Conservation (phyloP, 2,113 vertebrate species). For the Ochotona curzoniae region DNA sequence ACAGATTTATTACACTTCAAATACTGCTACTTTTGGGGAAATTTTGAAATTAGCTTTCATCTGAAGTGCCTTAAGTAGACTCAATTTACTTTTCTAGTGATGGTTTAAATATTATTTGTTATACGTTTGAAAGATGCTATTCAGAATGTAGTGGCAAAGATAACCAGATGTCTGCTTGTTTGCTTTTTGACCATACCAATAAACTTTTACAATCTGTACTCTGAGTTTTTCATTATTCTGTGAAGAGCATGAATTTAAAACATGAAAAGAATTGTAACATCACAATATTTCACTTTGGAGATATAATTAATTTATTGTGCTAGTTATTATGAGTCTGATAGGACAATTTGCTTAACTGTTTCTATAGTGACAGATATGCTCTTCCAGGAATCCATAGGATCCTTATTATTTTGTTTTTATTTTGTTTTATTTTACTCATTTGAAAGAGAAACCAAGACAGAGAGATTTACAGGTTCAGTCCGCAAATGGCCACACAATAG, state of each 20-base stretch:
- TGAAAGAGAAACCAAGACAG: no score
- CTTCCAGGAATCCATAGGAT: conserved; percentile 2
- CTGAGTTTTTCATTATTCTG: conserved; percentile 49
- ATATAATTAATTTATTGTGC: conserved; percentile 12
- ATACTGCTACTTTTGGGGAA: conserved; percentile 75
- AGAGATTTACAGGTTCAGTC: no score
- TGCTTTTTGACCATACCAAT: conserved; percentile 85
- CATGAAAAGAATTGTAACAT: conserved; percentile 11
- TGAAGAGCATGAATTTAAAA: conserved; percentile 43
- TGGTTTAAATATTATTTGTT: conserved; percentile 75
- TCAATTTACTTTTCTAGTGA: conserved; percentile 78
- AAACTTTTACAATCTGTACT: conserved; percentile 84
- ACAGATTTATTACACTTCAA: conserved; percentile 64
- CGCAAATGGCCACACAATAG: no score
- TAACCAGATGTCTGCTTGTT: conserved; percentile 78
- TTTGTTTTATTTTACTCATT: no score
- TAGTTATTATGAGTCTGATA: conserved; percentile 26
- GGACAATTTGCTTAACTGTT: background rate
- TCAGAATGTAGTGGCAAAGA: conserved; percentile 74
- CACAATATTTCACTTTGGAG: conserved; percentile 49
- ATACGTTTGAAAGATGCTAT: conserved; percentile 78
- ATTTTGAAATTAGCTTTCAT: conserved; percentile 82
- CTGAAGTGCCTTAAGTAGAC: conserved; percentile 88
- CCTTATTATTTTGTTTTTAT: no score
- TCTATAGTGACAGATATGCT: conserved; percentile 26